phyloP scores from a whole-genome alignment of 2,797 vertebrate species.

The Acestrorhynchus altus region DNA sequence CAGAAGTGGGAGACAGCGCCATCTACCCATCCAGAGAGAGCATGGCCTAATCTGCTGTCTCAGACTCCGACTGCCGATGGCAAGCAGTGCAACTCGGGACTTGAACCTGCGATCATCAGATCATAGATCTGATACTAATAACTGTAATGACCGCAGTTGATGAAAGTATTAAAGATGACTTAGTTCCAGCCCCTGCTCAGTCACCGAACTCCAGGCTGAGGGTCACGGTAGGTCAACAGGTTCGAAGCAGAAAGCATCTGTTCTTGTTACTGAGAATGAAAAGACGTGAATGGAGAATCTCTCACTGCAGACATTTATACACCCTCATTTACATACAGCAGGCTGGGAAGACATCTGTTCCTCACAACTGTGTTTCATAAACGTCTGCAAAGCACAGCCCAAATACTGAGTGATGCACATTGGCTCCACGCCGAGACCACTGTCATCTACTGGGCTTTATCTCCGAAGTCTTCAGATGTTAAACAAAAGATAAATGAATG shows the following conservation, averaged over 20 bases:
- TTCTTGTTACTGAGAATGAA: not conserved
- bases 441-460: not conserved
- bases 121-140: too few species aligned
- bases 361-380: not conserved
- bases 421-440: not conserved
- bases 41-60: too few species aligned
- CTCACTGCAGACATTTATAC: not conserved
- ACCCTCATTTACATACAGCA: not conserved
- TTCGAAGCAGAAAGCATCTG: not conserved
- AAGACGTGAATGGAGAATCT: not conserved
- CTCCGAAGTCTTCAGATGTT: not conserved
- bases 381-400: not conserved
- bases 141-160: too few species aligned
- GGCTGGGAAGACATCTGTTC: conserved; percentile 4
- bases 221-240: not conserved
- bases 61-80: too few species aligned
- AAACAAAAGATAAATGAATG: not conserved
- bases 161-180: too few species aligned
- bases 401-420: not conserved
- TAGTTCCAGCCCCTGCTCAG: not conserved
- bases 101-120: too few species aligned
- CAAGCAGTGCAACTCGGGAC: too few species aligned
- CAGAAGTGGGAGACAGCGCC: too few species aligned
- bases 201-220: not conserved
- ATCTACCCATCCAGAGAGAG: too few species aligned